A percentile compares a stretch with the other conserved stretches of the same genome.
These are phyloP conservation scores for Paramormyrops kingsleyae DNA, from an alignment of 2,113 vertebrate species.

Conservation along the genomic window DNA sequence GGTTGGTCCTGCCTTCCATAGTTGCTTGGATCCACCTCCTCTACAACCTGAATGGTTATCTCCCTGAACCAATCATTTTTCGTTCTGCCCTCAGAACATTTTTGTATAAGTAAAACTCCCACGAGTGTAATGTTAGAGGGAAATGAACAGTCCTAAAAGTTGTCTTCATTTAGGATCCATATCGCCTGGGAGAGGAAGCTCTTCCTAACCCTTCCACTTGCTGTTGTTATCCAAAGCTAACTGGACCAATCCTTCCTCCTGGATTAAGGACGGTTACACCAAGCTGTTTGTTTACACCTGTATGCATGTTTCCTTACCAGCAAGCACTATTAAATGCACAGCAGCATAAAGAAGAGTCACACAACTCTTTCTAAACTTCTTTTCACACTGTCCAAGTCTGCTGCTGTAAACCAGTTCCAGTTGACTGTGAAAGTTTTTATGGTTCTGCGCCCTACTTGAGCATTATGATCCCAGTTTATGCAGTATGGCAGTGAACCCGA, in stretches of 20 bases:
- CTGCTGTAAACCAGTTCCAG: not conserved
- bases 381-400: not conserved
- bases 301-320: not conserved
- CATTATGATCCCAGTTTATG: not conserved
- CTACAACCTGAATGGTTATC: too few species aligned
- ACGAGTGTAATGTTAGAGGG: not conserved
- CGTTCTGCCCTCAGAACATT: too few species aligned
- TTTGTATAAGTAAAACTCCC: too few species aligned
- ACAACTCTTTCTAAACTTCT: not conserved
- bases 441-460: not conserved
- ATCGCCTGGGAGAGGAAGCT: not conserved
- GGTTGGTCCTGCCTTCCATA: too few species aligned
- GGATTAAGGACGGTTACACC: not conserved
- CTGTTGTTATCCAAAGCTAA: not conserved
- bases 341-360: not conserved
- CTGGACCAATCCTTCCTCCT: not conserved
- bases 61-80: too few species aligned
- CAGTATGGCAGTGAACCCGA: not conserved
- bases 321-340: not conserved
- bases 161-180: not conserved
- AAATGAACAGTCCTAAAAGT: not conserved
- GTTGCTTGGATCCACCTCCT: too few species aligned
- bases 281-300: not conserved
- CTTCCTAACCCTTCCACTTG: not conserved
- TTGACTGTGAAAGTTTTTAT: not conserved